phyloP scores from a whole-genome alignment of 2,888 invertebrate species.

The Clivina fossor region DNA sequence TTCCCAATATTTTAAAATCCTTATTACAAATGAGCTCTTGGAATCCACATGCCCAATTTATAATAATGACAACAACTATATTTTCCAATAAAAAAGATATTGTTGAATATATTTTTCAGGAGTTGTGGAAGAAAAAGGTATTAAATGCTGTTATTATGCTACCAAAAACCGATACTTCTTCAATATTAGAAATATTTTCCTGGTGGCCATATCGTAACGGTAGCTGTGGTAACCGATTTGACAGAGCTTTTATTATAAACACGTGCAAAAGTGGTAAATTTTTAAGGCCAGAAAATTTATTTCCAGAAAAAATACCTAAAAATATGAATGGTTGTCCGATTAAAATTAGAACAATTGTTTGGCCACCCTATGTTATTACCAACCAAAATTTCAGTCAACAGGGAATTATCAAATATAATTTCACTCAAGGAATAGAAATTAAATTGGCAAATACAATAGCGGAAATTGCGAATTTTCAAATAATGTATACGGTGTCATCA shows the following conservation, averaged over 20 bases:
- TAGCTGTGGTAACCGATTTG: constrained; percentile 20
- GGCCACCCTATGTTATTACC: constrained; percentile 47
- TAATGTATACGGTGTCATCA: constrained; percentile 40
- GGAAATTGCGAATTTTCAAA: constrained; percentile 43
- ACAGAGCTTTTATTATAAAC: constrained; percentile 14
- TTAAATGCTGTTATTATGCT: constrained; percentile 27
- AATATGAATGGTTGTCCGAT: constrained; percentile 47
- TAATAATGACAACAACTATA: constrained; percentile 23
- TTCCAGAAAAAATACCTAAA: constrained; percentile 44
- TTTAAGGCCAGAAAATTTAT: constrained; percentile 41
- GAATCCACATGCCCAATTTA: constrained; percentile 27
- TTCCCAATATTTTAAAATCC: constrained; percentile 5
- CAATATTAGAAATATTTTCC: constrained; percentile 17
- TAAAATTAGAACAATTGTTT: constrained; percentile 45
- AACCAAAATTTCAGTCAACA: constrained; percentile 34
- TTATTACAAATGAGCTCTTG: constrained; percentile 13
- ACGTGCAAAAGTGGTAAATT: constrained; percentile 38
- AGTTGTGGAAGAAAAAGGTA: constrained; percentile 16
- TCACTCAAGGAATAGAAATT: constrained; percentile 44
- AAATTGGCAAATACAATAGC: constrained; percentile 43
- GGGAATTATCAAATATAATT: constrained; percentile 1
- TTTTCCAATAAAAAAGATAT: neutral
- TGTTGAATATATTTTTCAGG: constrained; percentile 7
- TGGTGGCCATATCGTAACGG: constrained; percentile 24
- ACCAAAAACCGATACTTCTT: neutral